A percentile compares a stretch with the other conserved stretches of the same genome.
Conservation (phyloP, 2,113 vertebrate species). For the Cettia cetti region DNA sequence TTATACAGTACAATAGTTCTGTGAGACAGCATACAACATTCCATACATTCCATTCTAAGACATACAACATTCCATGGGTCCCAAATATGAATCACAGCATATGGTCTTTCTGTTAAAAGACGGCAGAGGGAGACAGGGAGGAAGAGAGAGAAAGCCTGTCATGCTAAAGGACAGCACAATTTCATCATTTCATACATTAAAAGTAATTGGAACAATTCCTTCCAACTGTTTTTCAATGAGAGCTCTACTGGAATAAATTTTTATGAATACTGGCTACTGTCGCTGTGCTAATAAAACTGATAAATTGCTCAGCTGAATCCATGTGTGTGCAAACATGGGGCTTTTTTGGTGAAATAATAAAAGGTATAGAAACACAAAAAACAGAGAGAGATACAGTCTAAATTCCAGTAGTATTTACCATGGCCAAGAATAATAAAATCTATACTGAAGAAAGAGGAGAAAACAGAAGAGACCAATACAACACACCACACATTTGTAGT, state of each 20-base stretch:
- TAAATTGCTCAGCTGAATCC: neutral
- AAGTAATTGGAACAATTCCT: slow-evolving; percentile 29
- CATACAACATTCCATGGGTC: neutral
- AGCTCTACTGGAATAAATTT: neutral
- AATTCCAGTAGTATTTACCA: neutral
- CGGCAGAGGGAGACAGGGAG: neutral
- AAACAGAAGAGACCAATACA: neutral
- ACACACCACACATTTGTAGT: neutral
- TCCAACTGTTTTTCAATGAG: slow-evolving; percentile 7
- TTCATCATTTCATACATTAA: slow-evolving; percentile 14
- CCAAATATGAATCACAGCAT: neutral
- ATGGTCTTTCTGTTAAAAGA: neutral
- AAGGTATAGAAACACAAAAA: neutral
- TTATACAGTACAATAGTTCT: neutral
- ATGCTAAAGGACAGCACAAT: neutral
- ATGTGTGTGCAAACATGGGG: fast-evolving
- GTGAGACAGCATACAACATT: neutral
- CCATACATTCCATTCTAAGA: neutral
- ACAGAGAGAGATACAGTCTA: neutral
- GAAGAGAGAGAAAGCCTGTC: neutral
- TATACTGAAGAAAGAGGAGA: neutral
- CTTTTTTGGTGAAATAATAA: neutral
- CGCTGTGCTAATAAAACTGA: neutral
- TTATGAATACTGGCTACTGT: neutral
- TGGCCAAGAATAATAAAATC: neutral